Evolutionary conservation across 2,113 vertebrate genomes (phyloP), one percentile per base, ranked within the genome.

Genomic region (Nymphicus hollandicus): DNA sequence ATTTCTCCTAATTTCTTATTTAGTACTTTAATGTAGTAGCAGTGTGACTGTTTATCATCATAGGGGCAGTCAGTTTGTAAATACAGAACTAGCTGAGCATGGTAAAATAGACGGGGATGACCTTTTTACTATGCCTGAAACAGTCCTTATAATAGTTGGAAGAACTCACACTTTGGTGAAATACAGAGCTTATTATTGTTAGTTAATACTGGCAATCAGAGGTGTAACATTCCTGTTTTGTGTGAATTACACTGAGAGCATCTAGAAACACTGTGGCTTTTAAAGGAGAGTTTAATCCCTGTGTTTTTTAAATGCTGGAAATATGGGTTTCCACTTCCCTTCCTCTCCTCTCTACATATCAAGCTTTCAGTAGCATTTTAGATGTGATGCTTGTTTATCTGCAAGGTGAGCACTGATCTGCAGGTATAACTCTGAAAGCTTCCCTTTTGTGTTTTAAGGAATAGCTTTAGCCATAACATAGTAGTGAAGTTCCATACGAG

Each of bases 141-240:
- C 2, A 43, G 8, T 64, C 27, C 16, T 52, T 61, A 4, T 4
- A 43, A 47, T 53, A 58, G 20, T 47, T 77, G 33, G 27, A 88
- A 72, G 28, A 69, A 31, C 18, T 69, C 17, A 49, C 12, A 53
- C 6, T 43, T 65, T 28, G 16, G 13, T 60, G 39, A 65, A 66
- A 78, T 13, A 43, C 2, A 47, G 33, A 53, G 9, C 17, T 43
- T 69, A 25, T 43, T 69, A 25, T 11, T 64, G 6, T 49, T 88
- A 65, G 10, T 17, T 33, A 55, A 35, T 50, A 60, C 29, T 77
- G 25, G 8, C 14, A 79, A 18, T 53, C 19, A 72, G 55, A 66
- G 24, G 6, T 24, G 23, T n/a, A 61, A 70, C 0, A 3, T 69
- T 31, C 33, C 17, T 33, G 24, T 13, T 73, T 70, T 2, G 0